Evolutionary conservation across 2,888 invertebrate genomes (phyloP).

Genomic region (Drosophila borborema): DNA sequence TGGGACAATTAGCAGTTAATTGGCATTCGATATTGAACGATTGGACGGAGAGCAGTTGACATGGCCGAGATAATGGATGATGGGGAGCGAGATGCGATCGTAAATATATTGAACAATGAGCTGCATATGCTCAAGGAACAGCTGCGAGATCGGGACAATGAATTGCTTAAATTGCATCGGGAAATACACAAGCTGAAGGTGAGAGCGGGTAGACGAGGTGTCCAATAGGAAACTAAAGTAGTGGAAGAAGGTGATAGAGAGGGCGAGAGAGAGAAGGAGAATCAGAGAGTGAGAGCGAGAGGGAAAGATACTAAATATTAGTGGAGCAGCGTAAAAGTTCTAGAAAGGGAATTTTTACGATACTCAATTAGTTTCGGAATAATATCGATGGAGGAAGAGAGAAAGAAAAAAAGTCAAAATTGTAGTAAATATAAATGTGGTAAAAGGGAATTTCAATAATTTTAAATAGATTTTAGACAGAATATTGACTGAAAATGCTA

Average conservation of each 20-base stretch:
- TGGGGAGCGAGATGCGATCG: conserved; percentile 81
- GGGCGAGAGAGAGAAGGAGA: not conserved
- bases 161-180: conserved; percentile 87
- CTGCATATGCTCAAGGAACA: conserved; percentile 86
- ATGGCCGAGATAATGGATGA: conserved; percentile 58
- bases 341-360: too few relatives aligned
- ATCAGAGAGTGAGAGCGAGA: not conserved
- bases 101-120: conserved; percentile 86
- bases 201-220: not conserved
- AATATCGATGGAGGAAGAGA: not conserved
- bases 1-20: conserved; percentile 31
- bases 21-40: conserved; percentile 21
- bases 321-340: too few relatives aligned
- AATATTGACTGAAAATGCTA: too few relatives aligned
- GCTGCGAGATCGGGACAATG: conserved; percentile 86
- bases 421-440: too few relatives aligned
- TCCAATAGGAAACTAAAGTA: not conserved
- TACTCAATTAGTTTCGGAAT: too few relatives aligned
- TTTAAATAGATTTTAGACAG: not conserved
- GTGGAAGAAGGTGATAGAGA: not conserved
- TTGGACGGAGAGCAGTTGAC: conserved; percentile 24
- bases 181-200: conserved; percentile 86
- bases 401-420: not conserved
- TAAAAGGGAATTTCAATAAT: not conserved
- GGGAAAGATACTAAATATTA: too few relatives aligned